These are phyloP conservation scores for Megathymus violae DNA, from an alignment of 1,140 invertebrate genomes.

Conservation along the genomic window DNA sequence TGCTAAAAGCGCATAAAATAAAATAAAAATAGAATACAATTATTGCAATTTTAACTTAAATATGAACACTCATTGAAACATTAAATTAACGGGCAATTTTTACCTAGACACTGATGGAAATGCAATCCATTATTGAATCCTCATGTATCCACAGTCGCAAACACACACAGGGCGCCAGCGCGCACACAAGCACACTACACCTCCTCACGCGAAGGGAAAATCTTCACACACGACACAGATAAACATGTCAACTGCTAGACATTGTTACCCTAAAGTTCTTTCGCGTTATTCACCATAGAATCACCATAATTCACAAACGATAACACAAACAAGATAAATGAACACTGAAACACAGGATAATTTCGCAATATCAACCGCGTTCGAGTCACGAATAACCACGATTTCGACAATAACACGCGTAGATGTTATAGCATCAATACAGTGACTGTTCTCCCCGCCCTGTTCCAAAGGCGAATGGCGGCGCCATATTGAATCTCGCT, in stretches of 20 bases:
- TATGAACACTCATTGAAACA: slow-evolving; percentile 39
- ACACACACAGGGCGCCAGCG: slow-evolving; percentile 66
- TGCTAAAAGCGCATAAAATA: slow-evolving; percentile 26
- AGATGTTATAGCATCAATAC: slow-evolving; percentile 76
- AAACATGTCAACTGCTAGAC: slow-evolving; percentile 84
- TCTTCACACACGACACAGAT: slow-evolving; percentile 83
- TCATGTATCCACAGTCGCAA: slow-evolving; percentile 63
- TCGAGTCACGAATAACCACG: slow-evolving; percentile 69
- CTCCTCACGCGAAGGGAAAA: slow-evolving; percentile 83
- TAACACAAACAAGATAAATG: slow-evolving; percentile 75
- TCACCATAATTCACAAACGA: slow-evolving; percentile 73
- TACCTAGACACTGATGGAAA: slow-evolving; percentile 81
- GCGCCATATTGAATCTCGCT: slow-evolving; percentile 79
- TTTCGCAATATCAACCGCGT: slow-evolving; percentile 78
- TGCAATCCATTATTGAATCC: slow-evolving; percentile 82
- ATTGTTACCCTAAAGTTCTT: slow-evolving; percentile 82
- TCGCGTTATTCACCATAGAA: slow-evolving; percentile 79
- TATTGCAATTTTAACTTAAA: slow-evolving; percentile 7
- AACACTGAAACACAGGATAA: slow-evolving; percentile 77
- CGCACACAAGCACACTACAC: slow-evolving; percentile 73
- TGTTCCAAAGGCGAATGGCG: slow-evolving; percentile 79
- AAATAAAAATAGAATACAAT: not conserved
- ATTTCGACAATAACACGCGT: slow-evolving; percentile 78
- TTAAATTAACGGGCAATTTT: slow-evolving; percentile 63
- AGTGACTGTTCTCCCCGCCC: slow-evolving; percentile 80